Evolutionary conservation across 1,140 invertebrate species (phyloP).

Genomic region (Drosophila bocki): DNA sequence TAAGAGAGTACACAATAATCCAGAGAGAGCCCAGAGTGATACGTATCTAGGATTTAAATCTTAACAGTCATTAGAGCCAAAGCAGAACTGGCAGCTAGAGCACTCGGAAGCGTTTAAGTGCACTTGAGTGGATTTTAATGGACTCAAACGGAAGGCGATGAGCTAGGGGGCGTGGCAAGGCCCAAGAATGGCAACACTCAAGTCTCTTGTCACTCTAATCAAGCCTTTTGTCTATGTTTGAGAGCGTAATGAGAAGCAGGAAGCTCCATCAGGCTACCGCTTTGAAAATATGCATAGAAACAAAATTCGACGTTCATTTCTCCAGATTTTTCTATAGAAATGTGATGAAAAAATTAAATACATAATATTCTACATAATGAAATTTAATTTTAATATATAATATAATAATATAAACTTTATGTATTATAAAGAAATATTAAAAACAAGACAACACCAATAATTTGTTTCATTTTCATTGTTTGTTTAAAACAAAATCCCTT

Average conservation of each 20-base stretch:
- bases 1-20: not conserved
- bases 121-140: conserved; percentile 84
- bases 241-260: conserved; percentile 27
- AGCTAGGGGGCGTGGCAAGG: conserved; percentile 20
- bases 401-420: not conserved
- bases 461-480: too few relatives aligned
- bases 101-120: conserved; percentile 81
- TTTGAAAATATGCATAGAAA: not conserved
- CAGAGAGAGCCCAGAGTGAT: conserved; percentile 1
- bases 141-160: conserved; percentile 46
- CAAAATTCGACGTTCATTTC: not conserved
- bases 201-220: conserved; percentile 69
- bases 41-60: conserved; percentile 54
- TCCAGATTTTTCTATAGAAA: too few relatives aligned
- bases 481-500: too few relatives aligned
- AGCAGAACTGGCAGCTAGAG: conserved; percentile 46
- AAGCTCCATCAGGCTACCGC: conserved; percentile 6
- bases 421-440: too few relatives aligned
- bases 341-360: not conserved
- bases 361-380: not conserved
- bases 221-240: conserved; percentile 61
- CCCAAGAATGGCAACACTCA: conserved; percentile 1
- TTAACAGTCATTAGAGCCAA: conserved; percentile 65
- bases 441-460: too few relatives aligned
- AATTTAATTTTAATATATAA: not conserved